Percentiles rank a stretch among this genome's conserved stretches.
These are phyloP conservation scores for Pterocles gutturalis DNA, from an alignment of 2,113 vertebrate species.

Conservation along the genomic window DNA sequence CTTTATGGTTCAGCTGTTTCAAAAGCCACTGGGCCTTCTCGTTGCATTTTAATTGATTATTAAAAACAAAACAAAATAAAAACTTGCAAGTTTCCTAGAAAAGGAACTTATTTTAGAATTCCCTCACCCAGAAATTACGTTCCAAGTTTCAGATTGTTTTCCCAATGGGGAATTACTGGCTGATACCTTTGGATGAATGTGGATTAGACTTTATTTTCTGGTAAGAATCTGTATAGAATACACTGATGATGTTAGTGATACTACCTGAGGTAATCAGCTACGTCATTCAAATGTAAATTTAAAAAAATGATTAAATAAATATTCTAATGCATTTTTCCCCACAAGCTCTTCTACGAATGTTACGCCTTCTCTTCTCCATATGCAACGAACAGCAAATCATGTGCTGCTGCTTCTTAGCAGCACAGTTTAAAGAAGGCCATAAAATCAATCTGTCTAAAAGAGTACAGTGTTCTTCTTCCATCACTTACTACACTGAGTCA, in stretches of 20 bases:
- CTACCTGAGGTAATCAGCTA: slow-evolving; percentile 13
- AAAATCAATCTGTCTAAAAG: not conserved
- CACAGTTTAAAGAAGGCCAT: not conserved
- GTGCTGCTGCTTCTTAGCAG: not conserved
- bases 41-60: not conserved
- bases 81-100: not conserved
- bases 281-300: slow-evolving; percentile 47
- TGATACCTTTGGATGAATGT: not conserved
- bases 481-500: not conserved
- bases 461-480: not conserved
- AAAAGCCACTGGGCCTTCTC: not conserved
- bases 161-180: not conserved
- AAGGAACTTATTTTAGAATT: not conserved
- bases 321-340: not conserved
- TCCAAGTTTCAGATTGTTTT: not conserved
- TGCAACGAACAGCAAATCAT: not conserved
- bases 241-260: not conserved
- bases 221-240: not conserved
- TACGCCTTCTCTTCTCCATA: not conserved
- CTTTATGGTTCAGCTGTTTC: not conserved
- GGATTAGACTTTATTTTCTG: not conserved
- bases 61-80: not conserved
- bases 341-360: not conserved
- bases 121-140: not conserved
- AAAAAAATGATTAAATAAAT: slow-evolving; percentile 18